These are phyloP conservation scores for Rana temporaria DNA, from an alignment of 2,113 vertebrate genomes.

Conservation along the genomic window DNA sequence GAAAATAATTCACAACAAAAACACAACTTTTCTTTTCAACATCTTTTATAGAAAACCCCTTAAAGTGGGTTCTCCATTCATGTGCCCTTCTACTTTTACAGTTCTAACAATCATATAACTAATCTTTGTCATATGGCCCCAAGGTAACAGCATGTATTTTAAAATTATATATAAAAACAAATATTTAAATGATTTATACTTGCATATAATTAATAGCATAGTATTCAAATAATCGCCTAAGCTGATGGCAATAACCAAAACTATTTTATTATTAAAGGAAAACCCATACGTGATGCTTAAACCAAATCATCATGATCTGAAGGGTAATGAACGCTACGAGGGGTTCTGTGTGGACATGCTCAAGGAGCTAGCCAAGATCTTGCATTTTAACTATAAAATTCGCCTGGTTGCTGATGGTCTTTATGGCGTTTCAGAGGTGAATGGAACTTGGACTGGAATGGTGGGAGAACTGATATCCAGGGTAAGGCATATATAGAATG, in stretches of 20 bases:
- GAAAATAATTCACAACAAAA: no score
- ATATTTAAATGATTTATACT: no score
- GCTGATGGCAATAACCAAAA: constrained; percentile 79
- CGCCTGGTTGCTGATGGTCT: constrained; percentile 90
- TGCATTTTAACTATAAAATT: constrained; percentile 96
- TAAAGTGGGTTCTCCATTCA: no score
- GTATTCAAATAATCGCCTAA: not conserved
- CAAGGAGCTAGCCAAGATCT: constrained; percentile 90
- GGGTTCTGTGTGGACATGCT: constrained; percentile 99
- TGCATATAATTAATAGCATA: no score
- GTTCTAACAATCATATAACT: no score
- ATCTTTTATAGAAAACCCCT: no score
- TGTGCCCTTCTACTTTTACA: no score
- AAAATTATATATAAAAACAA: no score
- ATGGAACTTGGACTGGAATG: constrained; percentile 96
- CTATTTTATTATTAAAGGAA: constrained; percentile 85
- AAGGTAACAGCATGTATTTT: no score
- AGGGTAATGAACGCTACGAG: constrained; percentile 94
- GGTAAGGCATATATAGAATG: constrained; percentile 72
- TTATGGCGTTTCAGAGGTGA: constrained; percentile 90
- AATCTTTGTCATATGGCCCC: no score
- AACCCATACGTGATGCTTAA: constrained; percentile 98
- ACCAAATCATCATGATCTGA: constrained; percentile 89
- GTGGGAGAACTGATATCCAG: constrained; percentile 95
- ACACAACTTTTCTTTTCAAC: no score